Percentiles rank a stretch among this genome's conserved stretches.
Evolutionary conservation across 2,888 invertebrate genomes (phyloP).

Genomic region (Oscheius sp.): DNA sequence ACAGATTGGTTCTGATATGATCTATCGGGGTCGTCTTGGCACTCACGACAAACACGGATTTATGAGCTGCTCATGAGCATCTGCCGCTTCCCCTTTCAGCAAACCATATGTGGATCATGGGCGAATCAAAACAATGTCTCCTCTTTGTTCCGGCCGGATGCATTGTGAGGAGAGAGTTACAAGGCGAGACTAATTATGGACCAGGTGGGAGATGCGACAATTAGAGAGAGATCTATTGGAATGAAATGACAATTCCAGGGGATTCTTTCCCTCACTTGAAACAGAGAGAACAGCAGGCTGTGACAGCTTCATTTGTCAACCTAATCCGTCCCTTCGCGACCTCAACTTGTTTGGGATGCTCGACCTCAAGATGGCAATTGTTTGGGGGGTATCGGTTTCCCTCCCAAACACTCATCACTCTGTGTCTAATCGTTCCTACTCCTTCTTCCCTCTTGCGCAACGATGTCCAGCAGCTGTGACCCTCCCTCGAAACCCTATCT

Average conservation of each 20-base stretch:
- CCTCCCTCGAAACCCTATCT: conserved; percentile 1
- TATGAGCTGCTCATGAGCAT: conserved; percentile 29
- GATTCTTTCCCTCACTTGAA: not conserved
- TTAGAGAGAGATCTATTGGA: not conserved
- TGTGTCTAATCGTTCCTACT: conserved; percentile 6
- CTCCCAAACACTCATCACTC: conserved; percentile 17
- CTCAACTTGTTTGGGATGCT: conserved; percentile 10
- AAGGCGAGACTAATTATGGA: conserved; percentile 20
- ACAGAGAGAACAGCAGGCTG: too few relatives aligned
- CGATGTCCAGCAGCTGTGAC: conserved; percentile 1
- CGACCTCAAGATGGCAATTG: conserved; percentile 27
- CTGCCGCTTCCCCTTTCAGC: conserved; percentile 1
- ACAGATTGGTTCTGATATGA: conserved; percentile 21
- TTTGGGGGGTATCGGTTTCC: conserved; percentile 8
- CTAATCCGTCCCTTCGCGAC: conserved; percentile 2
- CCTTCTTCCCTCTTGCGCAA: conserved; percentile 1
- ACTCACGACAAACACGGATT: conserved; percentile 19
- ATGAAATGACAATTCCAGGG: not conserved
- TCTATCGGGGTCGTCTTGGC: conserved; percentile 16
- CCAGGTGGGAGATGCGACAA: conserved; percentile 24
- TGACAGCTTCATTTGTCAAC: conserved; percentile 8
- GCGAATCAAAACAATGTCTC: not conserved
- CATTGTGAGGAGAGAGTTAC: not conserved
- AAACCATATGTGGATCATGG: not conserved
- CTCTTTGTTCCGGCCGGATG: conserved; percentile 23